phyloP scores from a whole-genome alignment of 2,113 vertebrate genomes.

The Camelus bactrianus region DNA sequence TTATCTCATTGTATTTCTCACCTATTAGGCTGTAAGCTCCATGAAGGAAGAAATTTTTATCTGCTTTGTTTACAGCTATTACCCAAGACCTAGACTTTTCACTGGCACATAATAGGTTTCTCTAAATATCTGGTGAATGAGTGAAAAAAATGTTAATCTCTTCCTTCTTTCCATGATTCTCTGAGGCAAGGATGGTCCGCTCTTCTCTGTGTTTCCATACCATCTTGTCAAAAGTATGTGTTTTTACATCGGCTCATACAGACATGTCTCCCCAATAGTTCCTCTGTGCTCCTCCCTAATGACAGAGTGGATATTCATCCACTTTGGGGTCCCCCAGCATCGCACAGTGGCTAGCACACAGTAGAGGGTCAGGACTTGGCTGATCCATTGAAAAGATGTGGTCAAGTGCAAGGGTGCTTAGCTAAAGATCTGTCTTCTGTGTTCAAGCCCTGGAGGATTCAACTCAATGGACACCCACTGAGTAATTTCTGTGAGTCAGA shows the following conservation, averaged over 20 bases:
- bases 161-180: background rate
- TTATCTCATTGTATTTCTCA: background rate
- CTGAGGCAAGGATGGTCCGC: background rate
- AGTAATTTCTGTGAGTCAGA: background rate
- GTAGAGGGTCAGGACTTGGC: background rate
- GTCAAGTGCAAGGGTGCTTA: background rate
- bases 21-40: background rate
- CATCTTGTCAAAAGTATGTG: background rate
- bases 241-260: background rate
- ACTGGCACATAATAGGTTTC: background rate
- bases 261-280: background rate
- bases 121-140: background rate
- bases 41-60: background rate
- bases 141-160: background rate
- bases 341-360: background rate
- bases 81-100: background rate
- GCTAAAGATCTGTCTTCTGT: background rate
- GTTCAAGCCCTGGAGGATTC: background rate
- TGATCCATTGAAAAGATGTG: background rate
- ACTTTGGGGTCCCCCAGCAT: background rate
- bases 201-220: background rate
- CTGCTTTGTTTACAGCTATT: background rate
- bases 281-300: background rate
- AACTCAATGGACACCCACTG: background rate
- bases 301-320: background rate